phyloP scores from a whole-genome alignment of 2,113 vertebrate species.

The Dicentrarchus labrax region DNA sequence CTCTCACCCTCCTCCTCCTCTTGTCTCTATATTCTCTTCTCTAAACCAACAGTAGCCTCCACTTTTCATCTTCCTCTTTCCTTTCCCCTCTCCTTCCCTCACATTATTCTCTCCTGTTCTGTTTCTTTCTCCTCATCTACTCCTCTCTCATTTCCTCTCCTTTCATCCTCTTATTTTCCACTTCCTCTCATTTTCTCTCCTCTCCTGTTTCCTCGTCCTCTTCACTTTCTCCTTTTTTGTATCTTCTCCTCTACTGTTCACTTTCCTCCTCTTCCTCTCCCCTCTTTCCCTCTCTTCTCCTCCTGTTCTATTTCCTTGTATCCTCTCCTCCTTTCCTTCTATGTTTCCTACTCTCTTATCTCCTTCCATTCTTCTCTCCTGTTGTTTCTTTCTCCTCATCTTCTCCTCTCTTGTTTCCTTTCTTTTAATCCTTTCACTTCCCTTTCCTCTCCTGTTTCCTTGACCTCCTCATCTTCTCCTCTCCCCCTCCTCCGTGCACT shows the following conservation, averaged over 20 bases:
- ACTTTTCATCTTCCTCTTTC: no score
- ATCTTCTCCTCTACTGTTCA: neutral
- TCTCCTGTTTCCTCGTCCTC: fast-evolving
- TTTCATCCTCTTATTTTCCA: neutral
- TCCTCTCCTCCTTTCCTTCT: neutral
- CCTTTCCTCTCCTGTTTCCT: neutral
- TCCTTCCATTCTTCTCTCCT: neutral
- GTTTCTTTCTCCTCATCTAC: neutral
- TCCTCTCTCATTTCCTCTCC: no score
- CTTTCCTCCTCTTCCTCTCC: neutral
- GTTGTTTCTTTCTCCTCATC: neutral
- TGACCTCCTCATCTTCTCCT: neutral
- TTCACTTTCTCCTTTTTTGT: neutral
- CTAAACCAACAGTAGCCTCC: neutral
- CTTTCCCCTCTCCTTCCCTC: no score
- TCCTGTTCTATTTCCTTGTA: neutral
- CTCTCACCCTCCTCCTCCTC: fast-evolving
- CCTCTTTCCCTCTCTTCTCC: neutral
- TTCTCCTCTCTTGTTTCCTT: neutral
- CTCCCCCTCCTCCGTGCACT: no score
- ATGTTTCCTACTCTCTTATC: fast-evolving
- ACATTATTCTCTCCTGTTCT: neutral
- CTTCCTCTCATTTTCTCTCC: no score
- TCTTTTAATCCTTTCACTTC: neutral
- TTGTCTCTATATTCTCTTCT: neutral